Evolutionary conservation across 2,888 invertebrate species (phyloP).

Genomic region (Herminia tarsipennalis): DNA sequence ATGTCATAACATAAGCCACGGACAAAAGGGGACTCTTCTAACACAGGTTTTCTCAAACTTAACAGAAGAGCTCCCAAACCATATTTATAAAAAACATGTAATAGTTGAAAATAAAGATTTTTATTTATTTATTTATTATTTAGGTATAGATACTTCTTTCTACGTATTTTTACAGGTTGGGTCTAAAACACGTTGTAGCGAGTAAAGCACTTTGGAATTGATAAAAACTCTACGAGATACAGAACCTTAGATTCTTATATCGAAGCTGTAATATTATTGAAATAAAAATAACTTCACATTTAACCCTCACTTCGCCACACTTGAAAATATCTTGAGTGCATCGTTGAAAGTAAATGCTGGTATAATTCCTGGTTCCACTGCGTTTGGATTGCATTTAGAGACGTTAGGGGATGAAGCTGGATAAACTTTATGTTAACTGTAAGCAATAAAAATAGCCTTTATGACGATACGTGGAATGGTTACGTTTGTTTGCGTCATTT

Average conservation of each 20-base stretch:
- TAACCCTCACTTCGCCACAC: slow-evolving; percentile 64
- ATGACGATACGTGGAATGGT: slow-evolving; percentile 82
- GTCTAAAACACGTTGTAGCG: not conserved
- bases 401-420: slow-evolving; percentile 79
- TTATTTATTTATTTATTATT: not conserved
- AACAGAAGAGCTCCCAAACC: no score
- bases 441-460: slow-evolving; percentile 83
- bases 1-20: no score
- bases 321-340: slow-evolving; percentile 80
- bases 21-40: no score
- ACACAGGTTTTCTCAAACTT: no score
- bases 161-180: no score
- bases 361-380: slow-evolving; percentile 78
- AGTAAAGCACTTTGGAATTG: not conserved
- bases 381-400: slow-evolving; percentile 81
- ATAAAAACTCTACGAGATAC: slow-evolving; percentile 6
- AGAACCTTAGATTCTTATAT: slow-evolving; percentile 28
- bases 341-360: slow-evolving; percentile 82
- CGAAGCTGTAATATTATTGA: slow-evolving; percentile 44
- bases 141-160: no score
- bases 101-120: no score
- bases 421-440: slow-evolving; percentile 82
- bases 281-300: slow-evolving; percentile 73
- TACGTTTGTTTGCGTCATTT: slow-evolving; percentile 71
- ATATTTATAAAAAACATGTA: no score